Base-by-base conservation (phyloP, 2,113 vertebrate species). In the Tupaia tana region DNA sequence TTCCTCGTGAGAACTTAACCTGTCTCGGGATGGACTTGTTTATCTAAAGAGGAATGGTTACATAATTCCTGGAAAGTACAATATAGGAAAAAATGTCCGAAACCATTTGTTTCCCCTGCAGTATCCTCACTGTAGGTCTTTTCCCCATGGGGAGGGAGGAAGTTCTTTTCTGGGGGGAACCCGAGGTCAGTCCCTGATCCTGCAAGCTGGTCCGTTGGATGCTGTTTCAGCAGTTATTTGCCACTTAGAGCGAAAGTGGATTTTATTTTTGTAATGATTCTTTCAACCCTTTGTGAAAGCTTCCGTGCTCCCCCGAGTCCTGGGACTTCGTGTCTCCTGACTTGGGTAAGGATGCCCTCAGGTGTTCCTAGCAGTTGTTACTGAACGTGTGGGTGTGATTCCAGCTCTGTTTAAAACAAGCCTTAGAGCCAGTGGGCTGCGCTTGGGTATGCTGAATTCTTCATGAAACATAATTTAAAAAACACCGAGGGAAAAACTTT, bases 61-160 rank as follows among this genome's bases (percentile, higher is more conserved):
- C 86, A 59, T 97, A 97, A 98, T 95, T 93, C 94, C 88, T 95
- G 93, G 94, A 91, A 94, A 90, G 97, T 85, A 83, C 90, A 90
- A 69, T 89, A 79, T 80, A 95, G 83, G 89, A 87, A 87, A 95
- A 96, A 88, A 66, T 93, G 90, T 96, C 84, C 74, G 75, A 95
- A 96, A 77, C 34, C 79, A 25, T 92, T 83, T 91, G 66, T 80
- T 89, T 86, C 63, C 43, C 73, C 89, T 90, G 52, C 86, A 75
- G 25, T 59, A 19, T 94, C 85, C 63, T 86, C 58, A 4, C 12
- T 3, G 58, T 31, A 69, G 82, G 80, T 91, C 71, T 93, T 94
- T 79, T 59, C 77, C 73, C 66, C 78, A 80, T 43, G 54, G 9
- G n/a, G 67, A 43, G 14, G 43, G 73, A 58, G n/a, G 66, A 59